Base-by-base conservation (phyloP, 2,888 invertebrate genomes). In the Drosophila austrosaltans region DNA sequence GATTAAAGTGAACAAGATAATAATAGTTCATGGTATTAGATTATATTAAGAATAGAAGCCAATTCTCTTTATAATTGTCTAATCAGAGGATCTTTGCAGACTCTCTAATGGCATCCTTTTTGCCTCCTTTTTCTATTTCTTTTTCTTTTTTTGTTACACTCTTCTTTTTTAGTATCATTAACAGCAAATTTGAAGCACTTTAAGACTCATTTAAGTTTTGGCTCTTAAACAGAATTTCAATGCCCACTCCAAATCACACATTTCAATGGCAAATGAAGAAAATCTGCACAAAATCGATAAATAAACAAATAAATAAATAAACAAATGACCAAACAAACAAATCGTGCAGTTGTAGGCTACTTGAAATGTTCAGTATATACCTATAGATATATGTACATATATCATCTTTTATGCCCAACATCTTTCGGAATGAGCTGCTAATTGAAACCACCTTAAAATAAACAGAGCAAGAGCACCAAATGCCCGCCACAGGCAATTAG, bases 361-460 rank as follows among this genome's bases (percentile, higher is more conserved):
- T 48, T 25, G 22, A 48, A 25, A 25, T 25, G 22, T 48, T 22
- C 59, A 40, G 54, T 66, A 53, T 53, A 25, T 48, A 48, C 66
- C 59, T 62, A 63, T 44, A 20, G 22, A 48, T 10, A 22, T 20
- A 22, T 48, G 8, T 10, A 30, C 3, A 30, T 5, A 30, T 30
- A 30, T 10, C 25, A 22, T 22, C 25, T 12, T 48, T 22, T 57
- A 39, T 39, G 39, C 2, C 36, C 57, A 39, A 22, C 12, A 39
- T 25, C 39, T 22, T 36, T 32, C 58, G 69, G 70, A 81, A 82
- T 82, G 77, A 84, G 82, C 77, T 71, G 89, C 89, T 85, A 85
- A 85, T 85, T 85, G 86, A 78, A 85, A 77, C 77, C 88, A 89
- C 85, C 89, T 85, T 77, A 85, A 77, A 86, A 75, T 81, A 82